Conservation (phyloP, 2,797 vertebrate species). For the Alauda arvensis region DNA sequence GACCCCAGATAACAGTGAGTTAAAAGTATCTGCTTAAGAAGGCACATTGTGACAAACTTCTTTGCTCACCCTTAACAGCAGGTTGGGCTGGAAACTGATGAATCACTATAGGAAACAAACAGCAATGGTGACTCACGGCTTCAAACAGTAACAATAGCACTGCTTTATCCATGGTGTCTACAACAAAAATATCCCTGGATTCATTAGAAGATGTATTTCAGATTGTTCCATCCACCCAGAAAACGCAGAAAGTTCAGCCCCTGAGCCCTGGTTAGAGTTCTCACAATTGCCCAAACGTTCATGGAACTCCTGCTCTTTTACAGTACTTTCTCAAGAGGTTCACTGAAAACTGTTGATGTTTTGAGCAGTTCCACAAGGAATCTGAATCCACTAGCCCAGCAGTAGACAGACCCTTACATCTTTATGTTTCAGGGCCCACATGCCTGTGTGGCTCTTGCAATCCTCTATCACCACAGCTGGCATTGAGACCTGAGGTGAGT, state of each 20-base stretch:
- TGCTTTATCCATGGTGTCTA: not conserved
- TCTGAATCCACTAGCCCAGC: not conserved
- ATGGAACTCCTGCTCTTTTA: not conserved
- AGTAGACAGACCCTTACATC: not conserved
- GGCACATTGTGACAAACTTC: constrained; percentile 15
- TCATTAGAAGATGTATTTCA: not conserved
- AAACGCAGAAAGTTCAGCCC: not conserved
- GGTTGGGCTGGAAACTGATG: constrained; percentile 40
- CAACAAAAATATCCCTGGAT: constrained; percentile 5
- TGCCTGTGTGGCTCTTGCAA: not conserved
- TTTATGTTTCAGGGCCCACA: not conserved
- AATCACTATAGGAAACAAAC: constrained; percentile 49
- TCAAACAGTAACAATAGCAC: constrained; percentile 28
- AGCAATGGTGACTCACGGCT: constrained; percentile 18
- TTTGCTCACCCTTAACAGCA: constrained; percentile 41
- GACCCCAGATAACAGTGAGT: not conserved
- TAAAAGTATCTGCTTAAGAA: constrained; percentile 21
- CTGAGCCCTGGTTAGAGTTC: not conserved
- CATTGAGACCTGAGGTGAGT: not conserved
- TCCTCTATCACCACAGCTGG: not conserved
- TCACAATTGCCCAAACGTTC: not conserved
- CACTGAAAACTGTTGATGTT: not conserved
- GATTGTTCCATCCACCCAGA: not conserved
- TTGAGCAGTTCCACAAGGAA: not conserved
- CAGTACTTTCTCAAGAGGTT: not conserved